Percentiles rank a stretch among this genome's conserved stretches.
phyloP scores from a whole-genome alignment of 2,888 invertebrate genomes.

The Azorinus chamasolen region DNA sequence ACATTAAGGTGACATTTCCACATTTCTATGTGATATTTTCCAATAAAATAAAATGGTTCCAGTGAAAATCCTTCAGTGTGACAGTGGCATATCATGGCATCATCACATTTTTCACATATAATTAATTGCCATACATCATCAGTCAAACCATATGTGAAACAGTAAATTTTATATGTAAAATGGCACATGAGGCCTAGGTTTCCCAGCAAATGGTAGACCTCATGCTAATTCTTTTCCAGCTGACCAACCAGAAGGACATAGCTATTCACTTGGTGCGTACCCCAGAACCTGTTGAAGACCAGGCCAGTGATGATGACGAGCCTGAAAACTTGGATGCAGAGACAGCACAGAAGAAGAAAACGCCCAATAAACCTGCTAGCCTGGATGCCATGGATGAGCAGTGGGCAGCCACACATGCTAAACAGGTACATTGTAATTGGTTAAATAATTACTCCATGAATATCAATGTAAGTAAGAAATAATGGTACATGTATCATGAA shows the following conservation, averaged over 20 bases:
- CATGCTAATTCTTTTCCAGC: conserved; percentile 48
- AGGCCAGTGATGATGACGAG: conserved; percentile 79
- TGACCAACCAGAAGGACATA: conserved; percentile 89
- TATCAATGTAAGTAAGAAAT: background rate
- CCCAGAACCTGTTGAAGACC: conserved; percentile 87
- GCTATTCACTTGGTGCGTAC: conserved; percentile 93
- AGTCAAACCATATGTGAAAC: no score
- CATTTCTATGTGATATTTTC: no score
- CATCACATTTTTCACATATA: no score
- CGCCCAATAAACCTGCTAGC: conserved; percentile 87
- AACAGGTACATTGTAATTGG: conserved; percentile 88
- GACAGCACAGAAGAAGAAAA: conserved; percentile 78
- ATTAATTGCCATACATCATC: no score
- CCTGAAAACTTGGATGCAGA: conserved; percentile 72
- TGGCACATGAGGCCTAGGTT: no score
- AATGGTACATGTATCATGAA: no score
- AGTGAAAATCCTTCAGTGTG: no score
- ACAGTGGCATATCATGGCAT: no score
- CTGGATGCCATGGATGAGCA: conserved; percentile 89
- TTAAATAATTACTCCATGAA: background rate
- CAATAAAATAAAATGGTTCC: no score
- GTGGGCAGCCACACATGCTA: conserved; percentile 93
- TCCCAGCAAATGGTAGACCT: no score
- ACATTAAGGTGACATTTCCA: no score
- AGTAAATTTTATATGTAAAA: no score